Evolutionary conservation across 1,140 invertebrate genomes (phyloP), one percentile per base, ranked within the genome.

Genomic region (Hestina assimilis): DNA sequence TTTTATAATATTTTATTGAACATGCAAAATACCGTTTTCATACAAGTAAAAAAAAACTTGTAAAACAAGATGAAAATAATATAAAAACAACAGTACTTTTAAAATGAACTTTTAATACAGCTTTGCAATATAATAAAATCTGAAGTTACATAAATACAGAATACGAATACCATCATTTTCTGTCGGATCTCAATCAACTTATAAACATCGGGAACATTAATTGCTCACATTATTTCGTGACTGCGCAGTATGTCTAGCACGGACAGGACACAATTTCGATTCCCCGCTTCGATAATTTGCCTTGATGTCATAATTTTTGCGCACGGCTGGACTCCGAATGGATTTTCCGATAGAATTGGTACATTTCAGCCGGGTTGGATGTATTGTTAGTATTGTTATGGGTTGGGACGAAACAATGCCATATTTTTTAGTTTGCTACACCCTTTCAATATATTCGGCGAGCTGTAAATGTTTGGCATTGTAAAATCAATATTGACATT

Each of bases 261-360:
- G 33, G 47, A 69, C 50, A 62, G 58, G 53, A 42, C 59, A 66
- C 62, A 73, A 75, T 77, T 58, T 55, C 63, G 59, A 69, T 68
- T 71, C 72, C 66, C 72, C 70, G 59, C 65, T 71, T 66, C 66
- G 79, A 79, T 86, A 86, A 83, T 83, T 83, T 75, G 65, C 64
- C 66, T 73, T 78, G 66, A 81, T 80, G 72, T 83, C 76, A 81
- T 82, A 77, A 70, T 81, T 80, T 78, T 83, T 69, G 59, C 77
- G 72, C 70, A 73, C 73, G 79, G 73, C 50, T 74, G 79, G 64
- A 63, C 48, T 59, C 54, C 56, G 62, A 79, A 79, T 81, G 78
- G 69, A 74, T 82, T 87, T 84, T 75, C 72, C 74, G 68, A 83
- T 81, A 76, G 74, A 82, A 78, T 81, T 79, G 73, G 59, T 73